Conservation (phyloP, 2,113 vertebrate genomes). For the Xerus inauris region DNA sequence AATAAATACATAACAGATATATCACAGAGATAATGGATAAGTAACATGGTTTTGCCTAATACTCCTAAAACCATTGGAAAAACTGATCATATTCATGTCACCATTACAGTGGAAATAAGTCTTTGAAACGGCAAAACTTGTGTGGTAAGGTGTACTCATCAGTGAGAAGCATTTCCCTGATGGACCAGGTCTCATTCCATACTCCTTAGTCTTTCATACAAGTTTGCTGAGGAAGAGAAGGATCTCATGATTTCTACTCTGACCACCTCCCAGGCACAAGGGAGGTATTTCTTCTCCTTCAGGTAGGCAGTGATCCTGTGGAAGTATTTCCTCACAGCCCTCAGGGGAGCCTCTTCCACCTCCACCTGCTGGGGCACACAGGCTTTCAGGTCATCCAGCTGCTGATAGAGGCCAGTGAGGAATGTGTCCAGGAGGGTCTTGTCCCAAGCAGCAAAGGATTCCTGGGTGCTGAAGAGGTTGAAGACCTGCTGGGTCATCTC, state of each 20-base stretch:
- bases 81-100: no score
- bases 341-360: neutral
- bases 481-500: no score
- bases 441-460: neutral
- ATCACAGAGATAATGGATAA: neutral
- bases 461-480: neutral
- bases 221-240: neutral
- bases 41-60: neutral
- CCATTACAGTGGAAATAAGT: neutral
- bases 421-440: neutral
- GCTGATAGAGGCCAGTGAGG: neutral
- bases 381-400: neutral
- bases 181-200: neutral
- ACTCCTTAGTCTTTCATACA: neutral
- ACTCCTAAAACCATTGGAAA: neutral
- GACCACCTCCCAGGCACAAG: conserved; percentile 60
- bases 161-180: neutral
- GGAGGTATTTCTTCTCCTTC: conserved; percentile 24
- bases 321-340: conserved; percentile 52
- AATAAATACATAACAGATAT: neutral
- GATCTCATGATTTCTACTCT: conserved; percentile 1
- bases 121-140: neutral
- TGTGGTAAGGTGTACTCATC: neutral
- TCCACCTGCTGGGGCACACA: neutral
- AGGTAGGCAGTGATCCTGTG: conserved; percentile 10